A percentile compares a stretch with the other conserved stretches of the same genome.
phyloP scores from a whole-genome alignment of 1,140 invertebrate species.

The silkworm (Bombyx mori) region DNA sequence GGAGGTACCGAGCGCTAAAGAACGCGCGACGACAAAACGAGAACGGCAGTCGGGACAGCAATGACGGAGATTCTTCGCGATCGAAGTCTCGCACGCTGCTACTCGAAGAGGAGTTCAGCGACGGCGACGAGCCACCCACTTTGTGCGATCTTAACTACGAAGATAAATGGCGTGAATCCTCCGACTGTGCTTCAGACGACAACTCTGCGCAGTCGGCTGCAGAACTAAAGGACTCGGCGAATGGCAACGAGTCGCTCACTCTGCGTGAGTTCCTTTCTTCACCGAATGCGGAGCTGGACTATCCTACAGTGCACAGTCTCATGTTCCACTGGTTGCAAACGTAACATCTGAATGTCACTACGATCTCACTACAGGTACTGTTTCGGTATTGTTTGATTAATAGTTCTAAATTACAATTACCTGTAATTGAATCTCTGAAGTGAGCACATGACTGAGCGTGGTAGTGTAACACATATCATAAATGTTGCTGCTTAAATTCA shows the following conservation, averaged over 20 bases:
- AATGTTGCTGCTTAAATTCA: constrained; percentile 37
- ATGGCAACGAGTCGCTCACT: constrained; percentile 40
- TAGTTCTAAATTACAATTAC: constrained; percentile 7
- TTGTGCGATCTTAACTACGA: constrained; percentile 55
- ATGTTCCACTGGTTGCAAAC: constrained; percentile 68
- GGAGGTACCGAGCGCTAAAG: constrained; percentile 55
- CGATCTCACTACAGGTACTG: constrained; percentile 11
- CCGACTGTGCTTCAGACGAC: constrained; percentile 58
- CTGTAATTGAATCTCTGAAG: constrained; percentile 2
- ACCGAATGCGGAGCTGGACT: constrained; percentile 59
- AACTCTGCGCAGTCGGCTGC: constrained; percentile 52
- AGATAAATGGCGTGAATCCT: constrained; percentile 50
- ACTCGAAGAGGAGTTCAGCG: constrained; percentile 48
- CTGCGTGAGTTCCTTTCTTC: constrained; percentile 53
- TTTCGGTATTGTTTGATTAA: constrained; percentile 19
- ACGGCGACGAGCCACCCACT: constrained; percentile 58
- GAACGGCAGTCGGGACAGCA: constrained; percentile 28
- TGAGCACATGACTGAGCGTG: constrained; percentile 8
- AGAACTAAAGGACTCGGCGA: constrained; percentile 34
- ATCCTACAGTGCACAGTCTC: constrained; percentile 61
- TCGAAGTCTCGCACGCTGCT: constrained; percentile 32
- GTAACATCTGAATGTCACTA: constrained; percentile 32
- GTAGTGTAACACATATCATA: constrained; percentile 54
- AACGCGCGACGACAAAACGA: constrained; percentile 58
- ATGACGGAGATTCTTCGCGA: constrained; percentile 29